Percentiles rank a stretch among this genome's conserved stretches.
Evolutionary conservation across 2,888 invertebrate species (phyloP).

Genomic region (Rhagonycha fulva): DNA sequence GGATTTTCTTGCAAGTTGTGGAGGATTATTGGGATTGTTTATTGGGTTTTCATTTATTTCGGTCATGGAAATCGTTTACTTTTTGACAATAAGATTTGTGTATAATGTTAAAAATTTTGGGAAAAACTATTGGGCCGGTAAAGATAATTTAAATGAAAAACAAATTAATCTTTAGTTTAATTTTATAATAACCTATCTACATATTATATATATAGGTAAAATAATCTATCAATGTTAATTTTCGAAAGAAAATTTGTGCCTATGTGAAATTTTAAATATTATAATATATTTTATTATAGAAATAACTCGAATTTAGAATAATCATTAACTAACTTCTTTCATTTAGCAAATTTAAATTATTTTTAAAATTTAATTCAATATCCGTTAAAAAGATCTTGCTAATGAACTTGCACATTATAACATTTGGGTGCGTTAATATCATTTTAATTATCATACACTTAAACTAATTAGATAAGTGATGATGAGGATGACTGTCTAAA

Average conservation of each 20-base stretch:
- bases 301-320: neutral
- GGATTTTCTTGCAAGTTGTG: conserved; percentile 63
- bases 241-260: neutral
- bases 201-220: too few species aligned
- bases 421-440: neutral
- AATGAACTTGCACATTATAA: neutral
- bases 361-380: neutral
- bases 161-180: neutral
- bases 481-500: neutral
- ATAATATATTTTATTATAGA: neutral
- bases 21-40: conserved; percentile 63
- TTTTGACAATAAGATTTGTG: conserved; percentile 58
- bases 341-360: neutral
- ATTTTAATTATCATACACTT: neutral
- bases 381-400: neutral
- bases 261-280: neutral
- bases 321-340: too few species aligned
- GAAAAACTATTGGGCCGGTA: neutral
- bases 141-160: neutral
- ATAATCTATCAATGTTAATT: neutral
- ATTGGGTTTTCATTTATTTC: conserved; percentile 68
- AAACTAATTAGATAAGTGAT: neutral
- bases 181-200: neutral
- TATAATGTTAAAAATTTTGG: conserved; percentile 47
- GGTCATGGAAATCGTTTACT: conserved; percentile 65